These are phyloP conservation scores for Aldrovandia affinis DNA, from an alignment of 2,797 vertebrate genomes.

Conservation along the genomic window DNA sequence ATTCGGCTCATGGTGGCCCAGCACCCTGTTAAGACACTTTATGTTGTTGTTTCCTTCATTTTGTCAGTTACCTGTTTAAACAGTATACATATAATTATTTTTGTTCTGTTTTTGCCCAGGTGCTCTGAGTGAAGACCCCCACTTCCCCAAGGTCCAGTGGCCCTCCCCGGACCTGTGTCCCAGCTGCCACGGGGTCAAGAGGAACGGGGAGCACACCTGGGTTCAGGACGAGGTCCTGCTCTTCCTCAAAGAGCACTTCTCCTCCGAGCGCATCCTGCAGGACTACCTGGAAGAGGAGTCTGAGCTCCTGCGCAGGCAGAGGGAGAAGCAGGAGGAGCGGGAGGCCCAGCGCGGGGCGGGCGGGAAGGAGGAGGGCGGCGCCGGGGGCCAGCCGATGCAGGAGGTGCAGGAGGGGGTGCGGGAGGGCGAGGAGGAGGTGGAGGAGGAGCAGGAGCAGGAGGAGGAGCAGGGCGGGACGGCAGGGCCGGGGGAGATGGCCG, in stretches of 20 bases:
- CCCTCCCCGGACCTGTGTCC: constrained; percentile 80
- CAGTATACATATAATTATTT: not conserved
- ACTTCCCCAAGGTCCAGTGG: constrained; percentile 93
- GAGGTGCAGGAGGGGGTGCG: constrained; percentile 31
- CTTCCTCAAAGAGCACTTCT: constrained; percentile 82
- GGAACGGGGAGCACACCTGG: constrained; percentile 75
- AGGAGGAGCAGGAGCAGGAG: constrained; percentile 43
- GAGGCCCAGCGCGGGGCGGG: constrained; percentile 14
- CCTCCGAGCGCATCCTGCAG: constrained; percentile 64
- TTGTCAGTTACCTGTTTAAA: no score
- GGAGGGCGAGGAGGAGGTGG: constrained; percentile 23
- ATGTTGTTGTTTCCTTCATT: no score
- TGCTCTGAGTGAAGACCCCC: constrained; percentile 82
- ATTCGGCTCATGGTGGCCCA: no score
- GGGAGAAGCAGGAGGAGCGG: constrained; percentile 38
- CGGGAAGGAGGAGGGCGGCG: constrained; percentile 34
- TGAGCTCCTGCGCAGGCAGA: constrained; percentile 48
- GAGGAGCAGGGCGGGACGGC: not conserved
- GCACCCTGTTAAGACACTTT: no score
- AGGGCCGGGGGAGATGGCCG: constrained; percentile 36
- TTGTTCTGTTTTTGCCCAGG: constrained; percentile 66
- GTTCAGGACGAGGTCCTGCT: constrained; percentile 57
- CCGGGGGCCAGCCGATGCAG: constrained; percentile 34
- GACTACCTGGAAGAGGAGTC: constrained; percentile 64
- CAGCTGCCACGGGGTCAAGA: constrained; percentile 73